Evolutionary conservation across 2,113 vertebrate genomes (phyloP).

Genomic region (Ammodytes marinus): DNA sequence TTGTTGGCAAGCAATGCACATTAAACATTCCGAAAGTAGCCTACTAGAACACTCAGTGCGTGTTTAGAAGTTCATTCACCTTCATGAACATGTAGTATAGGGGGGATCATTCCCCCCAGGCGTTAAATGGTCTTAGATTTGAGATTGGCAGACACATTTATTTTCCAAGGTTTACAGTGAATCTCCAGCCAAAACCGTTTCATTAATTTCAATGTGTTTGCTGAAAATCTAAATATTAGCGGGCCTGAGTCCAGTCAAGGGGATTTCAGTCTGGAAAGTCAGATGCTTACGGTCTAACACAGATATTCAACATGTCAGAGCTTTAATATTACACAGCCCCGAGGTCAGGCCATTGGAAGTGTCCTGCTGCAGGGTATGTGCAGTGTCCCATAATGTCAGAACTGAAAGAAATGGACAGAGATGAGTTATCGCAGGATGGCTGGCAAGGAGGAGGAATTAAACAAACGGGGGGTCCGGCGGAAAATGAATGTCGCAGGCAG

Average conservation of each 20-base stretch:
- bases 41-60: slow-evolving; percentile 16
- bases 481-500: slow-evolving; percentile 67
- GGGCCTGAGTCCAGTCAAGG: slow-evolving; percentile 20
- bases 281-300: slow-evolving; percentile 1
- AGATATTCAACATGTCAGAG: slow-evolving; percentile 59
- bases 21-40: slow-evolving; percentile 48
- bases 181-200: slow-evolving; percentile 23
- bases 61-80: slow-evolving; percentile 56
- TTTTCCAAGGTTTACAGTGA: slow-evolving; percentile 48
- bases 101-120: neutral
- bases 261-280: slow-evolving; percentile 48
- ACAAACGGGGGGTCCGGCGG: slow-evolving; percentile 71
- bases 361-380: slow-evolving; percentile 45
- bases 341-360: slow-evolving; percentile 42
- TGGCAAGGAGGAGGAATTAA: slow-evolving; percentile 73
- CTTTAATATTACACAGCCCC: slow-evolving; percentile 58
- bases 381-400: slow-evolving; percentile 61
- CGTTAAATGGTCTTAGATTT: slow-evolving; percentile 21
- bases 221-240: slow-evolving; percentile 63
- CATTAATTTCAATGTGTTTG: slow-evolving; percentile 48
- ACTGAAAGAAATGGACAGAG: slow-evolving; percentile 51
- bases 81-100: slow-evolving; percentile 39
- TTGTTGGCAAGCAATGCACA: slow-evolving; percentile 35
- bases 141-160: slow-evolving; percentile 22
- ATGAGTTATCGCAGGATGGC: slow-evolving; percentile 80